Evolutionary conservation across 1,140 invertebrate genomes (phyloP).

Genomic region (Gerris buenoi): DNA sequence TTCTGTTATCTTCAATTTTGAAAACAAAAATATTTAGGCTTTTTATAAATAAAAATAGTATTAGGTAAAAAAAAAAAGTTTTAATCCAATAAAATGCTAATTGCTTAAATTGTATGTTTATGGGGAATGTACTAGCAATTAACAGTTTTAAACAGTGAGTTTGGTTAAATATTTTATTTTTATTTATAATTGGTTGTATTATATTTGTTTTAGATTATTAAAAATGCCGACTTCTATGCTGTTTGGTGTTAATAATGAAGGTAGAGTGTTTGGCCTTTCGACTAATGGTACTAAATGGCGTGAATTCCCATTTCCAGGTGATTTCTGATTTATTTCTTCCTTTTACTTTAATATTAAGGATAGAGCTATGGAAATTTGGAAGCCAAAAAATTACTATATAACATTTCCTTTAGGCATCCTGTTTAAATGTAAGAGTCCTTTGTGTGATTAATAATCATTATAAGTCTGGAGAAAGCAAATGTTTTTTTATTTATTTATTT

Average conservation of each 20-base stretch:
- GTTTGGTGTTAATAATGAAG: slow-evolving; percentile 74
- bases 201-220: neutral
- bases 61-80: neutral
- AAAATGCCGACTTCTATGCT: slow-evolving; percentile 47
- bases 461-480: too few species aligned
- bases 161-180: neutral
- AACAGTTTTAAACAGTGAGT: too few species aligned
- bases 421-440: too few species aligned
- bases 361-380: too few species aligned
- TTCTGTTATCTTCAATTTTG: too few species aligned
- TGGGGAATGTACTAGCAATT: neutral
- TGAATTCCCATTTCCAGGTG: slow-evolving; percentile 63
- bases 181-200: neutral
- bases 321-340: too few species aligned
- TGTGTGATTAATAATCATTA: too few species aligned
- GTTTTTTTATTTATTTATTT: too few species aligned
- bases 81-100: neutral
- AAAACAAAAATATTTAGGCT: too few species aligned
- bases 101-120: neutral
- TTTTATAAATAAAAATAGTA: neutral
- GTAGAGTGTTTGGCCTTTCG: slow-evolving; percentile 64
- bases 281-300: slow-evolving; percentile 64
- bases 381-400: too few species aligned
- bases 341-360: too few species aligned
- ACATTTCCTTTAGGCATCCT: too few species aligned